Conservation (phyloP, 2,888 invertebrate species). For the Chromoteleia sp. region DNA sequence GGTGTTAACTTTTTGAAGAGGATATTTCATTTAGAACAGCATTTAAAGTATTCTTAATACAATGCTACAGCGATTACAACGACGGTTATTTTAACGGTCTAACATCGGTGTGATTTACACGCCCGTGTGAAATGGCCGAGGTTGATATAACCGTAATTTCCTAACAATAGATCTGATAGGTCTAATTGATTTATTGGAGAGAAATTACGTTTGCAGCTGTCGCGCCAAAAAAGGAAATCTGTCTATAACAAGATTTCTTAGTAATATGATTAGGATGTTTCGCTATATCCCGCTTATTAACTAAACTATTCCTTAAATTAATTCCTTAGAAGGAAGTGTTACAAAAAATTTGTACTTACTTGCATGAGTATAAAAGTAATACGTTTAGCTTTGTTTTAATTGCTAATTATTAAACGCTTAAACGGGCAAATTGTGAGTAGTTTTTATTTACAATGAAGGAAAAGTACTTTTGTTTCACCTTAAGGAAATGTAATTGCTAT, state of each 20-base stretch:
- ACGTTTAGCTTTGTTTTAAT: neutral
- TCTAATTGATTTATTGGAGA: constrained; percentile 73
- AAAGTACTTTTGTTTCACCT: neutral
- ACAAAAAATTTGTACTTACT: no score
- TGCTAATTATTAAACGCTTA: neutral
- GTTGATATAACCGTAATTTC: constrained; percentile 40
- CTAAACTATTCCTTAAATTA: no score
- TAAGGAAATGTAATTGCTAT: neutral
- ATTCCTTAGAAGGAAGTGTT: no score
- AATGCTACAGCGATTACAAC: neutral
- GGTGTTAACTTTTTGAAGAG: neutral
- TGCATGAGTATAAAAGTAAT: no score
- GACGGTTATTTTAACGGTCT: constrained; percentile 13
- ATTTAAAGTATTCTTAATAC: neutral
- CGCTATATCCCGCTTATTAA: neutral
- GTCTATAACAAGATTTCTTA: constrained; percentile 29
- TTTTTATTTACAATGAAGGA: neutral
- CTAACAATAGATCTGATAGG: constrained; percentile 63
- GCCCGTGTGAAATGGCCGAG: constrained; percentile 27
- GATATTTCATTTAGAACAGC: neutral
- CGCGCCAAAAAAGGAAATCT: constrained; percentile 37
- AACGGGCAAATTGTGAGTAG: neutral
- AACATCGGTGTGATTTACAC: constrained; percentile 20
- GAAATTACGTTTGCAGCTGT: constrained; percentile 69
- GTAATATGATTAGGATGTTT: constrained; percentile 29